Percentiles rank a stretch among this genome's conserved stretches.
Conservation (phyloP, 2,888 invertebrate species). For the Caenorhabditis afra region DNA sequence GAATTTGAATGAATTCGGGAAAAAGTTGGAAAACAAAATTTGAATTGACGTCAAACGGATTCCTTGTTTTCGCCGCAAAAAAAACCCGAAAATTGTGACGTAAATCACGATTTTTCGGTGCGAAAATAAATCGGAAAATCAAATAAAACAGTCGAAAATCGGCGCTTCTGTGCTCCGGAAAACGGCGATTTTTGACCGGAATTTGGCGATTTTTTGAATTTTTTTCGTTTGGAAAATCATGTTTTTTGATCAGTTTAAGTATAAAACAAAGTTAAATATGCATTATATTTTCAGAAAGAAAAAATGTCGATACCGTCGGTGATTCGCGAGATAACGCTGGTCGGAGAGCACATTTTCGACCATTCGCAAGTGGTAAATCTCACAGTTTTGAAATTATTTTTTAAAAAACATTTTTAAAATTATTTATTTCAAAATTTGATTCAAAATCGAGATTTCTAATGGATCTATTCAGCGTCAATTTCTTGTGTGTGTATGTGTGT, state of each 20-base stretch:
- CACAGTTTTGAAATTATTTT: not conserved
- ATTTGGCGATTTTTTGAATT: too few species aligned
- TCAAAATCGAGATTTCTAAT: not conserved
- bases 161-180: too few species aligned
- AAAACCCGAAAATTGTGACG: slow-evolving; percentile 10
- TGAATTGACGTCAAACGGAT: slow-evolving; percentile 51
- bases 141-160: too few species aligned
- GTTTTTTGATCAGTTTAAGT: too few species aligned
- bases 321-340: slow-evolving; percentile 60
- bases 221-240: too few species aligned
- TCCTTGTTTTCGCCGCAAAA: not conserved
- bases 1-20: not conserved
- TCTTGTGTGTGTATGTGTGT: too few species aligned
- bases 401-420: not conserved
- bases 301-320: slow-evolving; percentile 57
- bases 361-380: slow-evolving; percentile 60
- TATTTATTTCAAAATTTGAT: slow-evolving; percentile 2
- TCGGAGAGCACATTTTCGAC: slow-evolving; percentile 68
- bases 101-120: not conserved
- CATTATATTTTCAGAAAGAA: too few species aligned
- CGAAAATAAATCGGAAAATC: not conserved
- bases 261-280: too few species aligned
- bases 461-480: not conserved
- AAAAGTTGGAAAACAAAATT: slow-evolving; percentile 8
- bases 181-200: too few species aligned